Base-by-base conservation (phyloP, 1,140 invertebrate species). In the Teleopsis dalmanni region DNA sequence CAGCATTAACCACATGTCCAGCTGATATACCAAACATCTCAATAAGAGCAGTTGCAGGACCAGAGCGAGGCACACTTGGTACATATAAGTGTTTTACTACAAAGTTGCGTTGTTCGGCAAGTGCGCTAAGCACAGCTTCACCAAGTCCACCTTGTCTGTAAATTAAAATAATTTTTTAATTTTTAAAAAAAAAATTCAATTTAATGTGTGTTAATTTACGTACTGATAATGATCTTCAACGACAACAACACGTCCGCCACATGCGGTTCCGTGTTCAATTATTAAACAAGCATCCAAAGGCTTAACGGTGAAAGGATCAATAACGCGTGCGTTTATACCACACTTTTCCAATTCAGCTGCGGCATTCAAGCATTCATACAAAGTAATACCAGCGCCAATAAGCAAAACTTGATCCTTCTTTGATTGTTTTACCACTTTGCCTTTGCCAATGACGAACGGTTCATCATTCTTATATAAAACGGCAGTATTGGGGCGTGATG, bases 141-240 rank as follows among this genome's bases (percentile, higher is more conserved):
- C 96, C 96, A 41, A 99, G 65, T 53, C 96, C 96, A 62, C 96
- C 93, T 63, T 87, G 71, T 54, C 56, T 67, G 50, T 47, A 55
- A 31, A 50, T 4, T 42, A 19, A 22, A 41, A 42, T 34, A n/a
- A 47, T 34, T n/a, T 35, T 21, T 25, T 25, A 3, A 25, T 25
- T 18, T 22, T 11, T 35, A 25, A 26, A 48, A 7, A 27, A 21
- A 4, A 13, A 19, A 10, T 4, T 14, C 3, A 16, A 26, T 3
- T n/a, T 22, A 19, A 16, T 14, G 3, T 25, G n/a, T 23, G 5
- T 14, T 5, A 11, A 2, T 40, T 33, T 11, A 73, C 71, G 60
- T 56, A 88, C 87, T 91, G 75, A 67, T 99, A 99, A 73, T 99
- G 96, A 74, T 99, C 96, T 70, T 99, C 96, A 5, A 97, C 91